These are phyloP conservation scores for Chrysocyon brachyurus DNA, from an alignment of 2,797 vertebrate genomes.

Conservation along the genomic window DNA sequence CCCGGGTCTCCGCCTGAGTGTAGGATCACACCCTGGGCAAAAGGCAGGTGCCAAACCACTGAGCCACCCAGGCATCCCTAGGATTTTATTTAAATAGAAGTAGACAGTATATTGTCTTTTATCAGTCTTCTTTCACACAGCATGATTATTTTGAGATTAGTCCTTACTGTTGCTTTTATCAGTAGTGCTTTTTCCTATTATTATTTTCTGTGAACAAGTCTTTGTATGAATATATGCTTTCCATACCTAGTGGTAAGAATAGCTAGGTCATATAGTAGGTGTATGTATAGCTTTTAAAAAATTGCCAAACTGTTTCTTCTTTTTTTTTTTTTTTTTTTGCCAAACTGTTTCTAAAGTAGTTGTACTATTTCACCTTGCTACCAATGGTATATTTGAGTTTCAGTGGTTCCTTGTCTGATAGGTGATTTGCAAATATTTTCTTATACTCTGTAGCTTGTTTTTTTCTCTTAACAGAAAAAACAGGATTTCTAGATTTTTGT, in stretches of 20 bases:
- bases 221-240: background rate
- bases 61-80: background rate
- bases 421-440: too few species aligned
- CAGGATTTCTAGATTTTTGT: background rate
- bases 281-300: background rate
- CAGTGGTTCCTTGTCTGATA: background rate
- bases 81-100: constrained; percentile 22
- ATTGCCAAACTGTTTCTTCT: background rate
- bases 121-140: background rate
- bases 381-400: background rate
- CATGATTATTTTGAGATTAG: constrained; percentile 25
- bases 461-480: background rate
- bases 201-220: background rate
- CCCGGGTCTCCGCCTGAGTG: too few species aligned
- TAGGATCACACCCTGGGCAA: too few species aligned
- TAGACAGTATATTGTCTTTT: background rate
- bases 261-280: background rate
- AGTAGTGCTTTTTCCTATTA: background rate
- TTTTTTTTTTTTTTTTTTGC: too few species aligned
- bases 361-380: background rate
- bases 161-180: background rate
- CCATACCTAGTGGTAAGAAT: background rate
- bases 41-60: too few species aligned
- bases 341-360: background rate
- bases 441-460: too few species aligned